Base-by-base conservation (phyloP, 2,113 vertebrate species). In the Odontophorus gujanensis region DNA sequence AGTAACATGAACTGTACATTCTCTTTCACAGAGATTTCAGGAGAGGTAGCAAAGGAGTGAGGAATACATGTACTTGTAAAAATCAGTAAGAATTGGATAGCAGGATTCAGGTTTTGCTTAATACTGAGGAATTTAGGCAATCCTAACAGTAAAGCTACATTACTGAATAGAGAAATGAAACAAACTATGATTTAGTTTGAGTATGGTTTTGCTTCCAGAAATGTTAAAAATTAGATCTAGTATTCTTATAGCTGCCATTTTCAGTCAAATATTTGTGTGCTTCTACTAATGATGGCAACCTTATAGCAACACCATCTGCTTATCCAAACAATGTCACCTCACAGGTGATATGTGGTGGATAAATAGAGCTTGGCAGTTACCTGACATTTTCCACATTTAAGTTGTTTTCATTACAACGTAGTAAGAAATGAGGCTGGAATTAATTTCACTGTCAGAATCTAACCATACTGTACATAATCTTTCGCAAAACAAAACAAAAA, bases 331-430 rank as follows among this genome's bases (percentile, higher is more conserved):
- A 79, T 87, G 55, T 88, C 93, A 96, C 67, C 66, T 95, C 40
- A 3, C 21, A 81, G 92, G 76, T 83, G 57, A 80, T 83, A 84
- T 0, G 0, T 85, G 67, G 51, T 80, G 47, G 43, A 72, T 93
- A 96, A 91, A 96, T 91, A 79, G 66, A 96, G 78, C 72, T 74
- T 90, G 75, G 87, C 26, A 77, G 59, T 91, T 92, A 96, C 75
- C 72, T 95, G 81, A 79, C 28, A 47, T 69, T 94, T 95, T 74
- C 66, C n/a, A 76, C 57, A 42, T 73, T 92, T 59, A 61, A 50
- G 40, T 30, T 92, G 50, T 57, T 83, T 87, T 84, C 21, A 63
- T 61, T 63, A 73, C 62, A n/a, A 14, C 26, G 3, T 76, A 89
- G 51, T 85, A 42, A 86, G 84, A 96, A 87, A 59, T 4, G 67